A percentile compares a stretch with the other conserved stretches of the same genome.
Conservation (phyloP, 2,888 invertebrate genomes). For the Sinohyriopsis cumingii region DNA sequence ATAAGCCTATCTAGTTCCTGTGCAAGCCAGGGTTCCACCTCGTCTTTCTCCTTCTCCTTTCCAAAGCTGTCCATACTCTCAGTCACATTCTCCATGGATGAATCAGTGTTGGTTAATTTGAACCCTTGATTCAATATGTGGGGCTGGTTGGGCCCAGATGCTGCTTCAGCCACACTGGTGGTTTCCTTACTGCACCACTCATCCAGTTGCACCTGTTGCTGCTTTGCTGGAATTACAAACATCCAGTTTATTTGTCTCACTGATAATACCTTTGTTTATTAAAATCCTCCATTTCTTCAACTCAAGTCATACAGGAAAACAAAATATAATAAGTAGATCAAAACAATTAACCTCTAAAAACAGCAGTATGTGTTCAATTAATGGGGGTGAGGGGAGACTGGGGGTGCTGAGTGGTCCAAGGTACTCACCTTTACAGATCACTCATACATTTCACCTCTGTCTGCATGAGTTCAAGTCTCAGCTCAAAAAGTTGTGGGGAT, state of each 20-base stretch:
- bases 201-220: conserved; percentile 60
- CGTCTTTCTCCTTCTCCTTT: conserved; percentile 72
- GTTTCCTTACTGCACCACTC: conserved; percentile 60
- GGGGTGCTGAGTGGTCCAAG: too few relatives aligned
- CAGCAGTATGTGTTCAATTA: too few relatives aligned
- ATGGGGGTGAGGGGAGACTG: too few relatives aligned
- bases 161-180: neutral
- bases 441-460: too few relatives aligned
- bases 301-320: too few relatives aligned
- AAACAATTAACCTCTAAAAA: too few relatives aligned
- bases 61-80: neutral
- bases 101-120: neutral
- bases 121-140: neutral
- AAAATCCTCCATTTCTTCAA: too few relatives aligned
- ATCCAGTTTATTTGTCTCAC: neutral
- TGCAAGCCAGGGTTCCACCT: conserved; percentile 74
- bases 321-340: too few relatives aligned
- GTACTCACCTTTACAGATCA: too few relatives aligned
- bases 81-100: neutral
- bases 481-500: too few relatives aligned
- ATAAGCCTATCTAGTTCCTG: conserved; percentile 82
- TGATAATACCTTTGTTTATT: too few relatives aligned
- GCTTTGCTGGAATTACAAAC: conserved; percentile 38
- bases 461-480: too few relatives aligned
- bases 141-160: neutral